Percentiles rank a stretch among this genome's conserved stretches.
These are phyloP conservation scores for Choreutis nemorana DNA, from an alignment of 2,888 invertebrate species.

Conservation along the genomic window DNA sequence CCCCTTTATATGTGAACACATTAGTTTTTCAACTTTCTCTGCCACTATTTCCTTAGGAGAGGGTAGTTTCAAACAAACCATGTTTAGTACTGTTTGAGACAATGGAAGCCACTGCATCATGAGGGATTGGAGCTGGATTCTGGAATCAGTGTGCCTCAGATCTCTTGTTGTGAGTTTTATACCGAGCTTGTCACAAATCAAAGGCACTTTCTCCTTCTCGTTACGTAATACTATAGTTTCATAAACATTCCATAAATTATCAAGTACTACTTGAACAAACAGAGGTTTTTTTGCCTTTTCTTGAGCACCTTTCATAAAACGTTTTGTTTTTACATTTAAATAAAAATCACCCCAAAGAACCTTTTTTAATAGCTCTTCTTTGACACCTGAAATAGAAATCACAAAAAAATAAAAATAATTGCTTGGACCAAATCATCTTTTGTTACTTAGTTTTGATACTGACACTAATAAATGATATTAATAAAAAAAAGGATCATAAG, in stretches of 20 bases:
- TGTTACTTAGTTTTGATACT: not conserved
- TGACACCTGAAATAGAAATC: slow-evolving; percentile 63
- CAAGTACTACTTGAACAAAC: slow-evolving; percentile 90
- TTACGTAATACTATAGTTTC: slow-evolving; percentile 79
- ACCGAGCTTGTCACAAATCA: slow-evolving; percentile 78
- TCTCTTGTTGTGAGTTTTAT: slow-evolving; percentile 81
- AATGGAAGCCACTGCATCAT: slow-evolving; percentile 92
- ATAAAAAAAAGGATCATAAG: not conserved
- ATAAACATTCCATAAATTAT: slow-evolving; percentile 91
- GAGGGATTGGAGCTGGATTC: slow-evolving; percentile 81
- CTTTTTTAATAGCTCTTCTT: slow-evolving; percentile 74
- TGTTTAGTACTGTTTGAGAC: slow-evolving; percentile 80
- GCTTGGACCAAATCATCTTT: no score
- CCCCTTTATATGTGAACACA: slow-evolving; percentile 75
- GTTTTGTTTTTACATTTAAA: slow-evolving; percentile 83
- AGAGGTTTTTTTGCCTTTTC: slow-evolving; percentile 92
- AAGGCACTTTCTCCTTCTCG: slow-evolving; percentile 75
- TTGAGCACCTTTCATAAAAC: slow-evolving; percentile 87
- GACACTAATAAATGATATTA: not conserved
- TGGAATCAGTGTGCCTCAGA: slow-evolving; percentile 78
- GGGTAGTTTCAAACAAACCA: slow-evolving; percentile 84
- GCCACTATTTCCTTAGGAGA: slow-evolving; percentile 78
- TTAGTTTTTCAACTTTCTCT: slow-evolving; percentile 82
- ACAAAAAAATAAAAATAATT: slow-evolving; percentile 1
- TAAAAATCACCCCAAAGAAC: slow-evolving; percentile 97